Base-by-base conservation (phyloP, 2,888 invertebrate species). In the Drepanosiphum platanoidis region DNA sequence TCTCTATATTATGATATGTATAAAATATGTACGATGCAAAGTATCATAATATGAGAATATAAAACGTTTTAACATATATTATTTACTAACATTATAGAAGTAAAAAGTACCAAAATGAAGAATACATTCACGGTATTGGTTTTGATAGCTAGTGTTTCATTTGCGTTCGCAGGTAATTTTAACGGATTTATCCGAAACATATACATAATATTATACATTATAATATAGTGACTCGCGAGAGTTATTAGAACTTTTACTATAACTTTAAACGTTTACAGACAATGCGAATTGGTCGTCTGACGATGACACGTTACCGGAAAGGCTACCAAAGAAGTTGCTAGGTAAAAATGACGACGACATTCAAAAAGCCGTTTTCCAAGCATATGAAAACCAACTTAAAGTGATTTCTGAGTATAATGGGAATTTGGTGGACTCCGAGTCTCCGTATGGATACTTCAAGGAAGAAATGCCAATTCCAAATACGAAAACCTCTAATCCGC, bases 381-480 rank as follows among this genome's bases (percentile, higher is more conserved):
- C 75, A 15, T 58, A 15, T 22, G 84, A 84, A 84, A 52, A n/a
- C 13, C 74, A 75, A 34, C 74, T 84, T 5, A 84, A 84, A 46
- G 66, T 84, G 36, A 75, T 84, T 66, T 68, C 84, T 18, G 84
- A 84, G 3, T 84, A 84, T 22, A 68, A 13, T 30, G 74, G 66
- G 7, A 75, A 75, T n/a, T 0, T 68, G 30, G 75, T 84, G 36
- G 84, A 84, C n/a, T 75, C 84, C 32, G 75, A 75, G 52, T 66
- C 22, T 30, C 68, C 84, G 0, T 68, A 36, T 18, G 84, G 75
- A 22, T 75, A 22, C 8, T 84, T 84, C 11, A 84, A 84, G 68
- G 84, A 84, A 13, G 84, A 84, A 75, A 84, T 84, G 84, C 84
- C 84, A 11, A 66, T 84, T 46, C 34, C 84, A 1, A 75, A 77